Evolutionary conservation across 2,888 invertebrate species (phyloP).

Genomic region (Xanthorhoe spadicearia): DNA sequence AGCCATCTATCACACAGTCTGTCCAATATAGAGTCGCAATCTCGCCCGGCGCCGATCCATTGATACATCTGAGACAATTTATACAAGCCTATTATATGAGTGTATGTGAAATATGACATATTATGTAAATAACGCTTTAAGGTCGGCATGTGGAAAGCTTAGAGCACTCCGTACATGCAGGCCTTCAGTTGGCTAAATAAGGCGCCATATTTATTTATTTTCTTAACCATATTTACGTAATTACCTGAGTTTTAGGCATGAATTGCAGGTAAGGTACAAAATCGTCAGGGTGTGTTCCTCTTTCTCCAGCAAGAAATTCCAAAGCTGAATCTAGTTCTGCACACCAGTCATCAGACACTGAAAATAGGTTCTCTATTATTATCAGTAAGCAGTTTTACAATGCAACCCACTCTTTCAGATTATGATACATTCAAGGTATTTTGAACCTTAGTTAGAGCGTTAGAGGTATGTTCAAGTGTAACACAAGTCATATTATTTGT

Average conservation of each 20-base stretch:
- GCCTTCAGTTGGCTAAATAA: no score
- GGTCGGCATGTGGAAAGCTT: no score
- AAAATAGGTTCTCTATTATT: slow-evolving; percentile 32
- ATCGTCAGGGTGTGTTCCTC: slow-evolving; percentile 91
- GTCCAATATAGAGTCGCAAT: slow-evolving; percentile 91
- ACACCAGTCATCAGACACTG: slow-evolving; percentile 89
- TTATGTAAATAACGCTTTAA: no score
- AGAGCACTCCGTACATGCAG: no score
- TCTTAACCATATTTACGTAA: not conserved
- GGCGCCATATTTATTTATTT: not conserved
- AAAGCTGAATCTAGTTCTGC: slow-evolving; percentile 90
- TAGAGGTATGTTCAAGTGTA: no score
- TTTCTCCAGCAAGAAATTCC: slow-evolving; percentile 93
- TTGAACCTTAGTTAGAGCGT: no score
- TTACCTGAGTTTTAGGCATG: slow-evolving; percentile 87
- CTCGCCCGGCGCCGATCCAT: slow-evolving; percentile 97
- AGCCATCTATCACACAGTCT: slow-evolving; percentile 93
- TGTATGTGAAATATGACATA: no score
- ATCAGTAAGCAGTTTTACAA: not conserved
- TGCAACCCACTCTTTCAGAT: not conserved
- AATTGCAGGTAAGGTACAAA: slow-evolving; percentile 95
- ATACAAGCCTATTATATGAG: not conserved
- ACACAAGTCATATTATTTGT: no score
- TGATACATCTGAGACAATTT: slow-evolving; percentile 85
- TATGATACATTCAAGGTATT: no score